Evolutionary conservation across 2,888 invertebrate genomes (phyloP).

Genomic region (Trachelus tabidus): DNA sequence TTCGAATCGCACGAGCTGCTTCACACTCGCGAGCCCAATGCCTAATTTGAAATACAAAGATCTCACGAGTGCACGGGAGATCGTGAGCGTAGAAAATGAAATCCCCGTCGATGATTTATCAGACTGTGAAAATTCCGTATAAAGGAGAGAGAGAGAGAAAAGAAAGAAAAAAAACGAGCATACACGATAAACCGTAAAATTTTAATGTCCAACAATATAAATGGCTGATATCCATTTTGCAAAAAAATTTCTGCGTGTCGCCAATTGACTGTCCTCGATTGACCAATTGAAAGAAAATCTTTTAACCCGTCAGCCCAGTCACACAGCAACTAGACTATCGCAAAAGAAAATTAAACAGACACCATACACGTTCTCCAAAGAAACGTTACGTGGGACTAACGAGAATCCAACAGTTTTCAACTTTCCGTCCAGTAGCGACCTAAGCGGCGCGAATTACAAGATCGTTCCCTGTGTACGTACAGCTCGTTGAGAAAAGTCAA

Average conservation of each 20-base stretch:
- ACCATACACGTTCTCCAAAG: neutral
- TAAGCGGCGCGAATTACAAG: neutral
- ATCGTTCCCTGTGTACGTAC: neutral
- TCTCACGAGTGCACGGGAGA: neutral
- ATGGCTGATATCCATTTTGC: neutral
- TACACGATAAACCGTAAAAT: neutral
- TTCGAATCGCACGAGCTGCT: neutral
- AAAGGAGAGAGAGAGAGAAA: too few species aligned
- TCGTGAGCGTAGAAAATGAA: neutral
- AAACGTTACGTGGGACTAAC: neutral
- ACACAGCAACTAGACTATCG: accelerated
- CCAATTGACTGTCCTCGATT: too few species aligned
- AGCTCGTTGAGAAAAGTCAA: neutral
- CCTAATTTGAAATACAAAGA: neutral
- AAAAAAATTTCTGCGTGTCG: neutral
- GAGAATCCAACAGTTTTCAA: neutral
- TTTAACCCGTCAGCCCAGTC: too few species aligned
- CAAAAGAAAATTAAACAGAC: neutral
- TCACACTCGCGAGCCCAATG: neutral
- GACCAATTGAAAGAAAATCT: neutral
- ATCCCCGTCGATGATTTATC: neutral
- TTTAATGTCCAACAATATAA: neutral
- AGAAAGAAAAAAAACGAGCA: neutral
- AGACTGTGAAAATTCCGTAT: neutral
- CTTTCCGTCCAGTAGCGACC: neutral